Evolutionary conservation across 2,113 vertebrate species (phyloP).

Genomic region (Scytalopus superciliaris): DNA sequence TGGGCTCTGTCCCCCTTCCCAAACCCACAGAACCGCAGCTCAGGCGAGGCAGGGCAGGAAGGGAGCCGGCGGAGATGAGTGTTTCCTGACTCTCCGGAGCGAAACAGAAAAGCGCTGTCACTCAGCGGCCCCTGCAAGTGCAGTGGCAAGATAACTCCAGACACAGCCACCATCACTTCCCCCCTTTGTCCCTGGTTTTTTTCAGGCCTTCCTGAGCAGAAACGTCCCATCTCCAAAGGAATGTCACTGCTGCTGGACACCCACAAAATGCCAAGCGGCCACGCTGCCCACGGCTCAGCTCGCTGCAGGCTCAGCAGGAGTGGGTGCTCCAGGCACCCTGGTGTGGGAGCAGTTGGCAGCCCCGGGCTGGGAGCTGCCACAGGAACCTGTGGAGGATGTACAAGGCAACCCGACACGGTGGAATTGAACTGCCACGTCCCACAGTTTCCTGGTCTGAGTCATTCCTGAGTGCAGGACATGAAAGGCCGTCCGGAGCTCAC

Average conservation of each 20-base stretch:
- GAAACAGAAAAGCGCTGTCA: slow-evolving; percentile 32
- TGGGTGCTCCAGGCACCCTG: neutral
- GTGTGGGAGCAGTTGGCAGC: fast-evolving
- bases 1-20: neutral
- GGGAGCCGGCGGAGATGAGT: slow-evolving; percentile 43
- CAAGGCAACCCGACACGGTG: fast-evolving
- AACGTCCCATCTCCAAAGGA: slow-evolving; percentile 53
- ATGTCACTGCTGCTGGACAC: neutral
- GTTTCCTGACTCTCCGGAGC: slow-evolving; percentile 54
- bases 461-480: neutral
- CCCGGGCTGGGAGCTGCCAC: fast-evolving
- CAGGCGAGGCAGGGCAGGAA: slow-evolving; percentile 53
- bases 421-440: fast-evolving
- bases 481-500: fast-evolving
- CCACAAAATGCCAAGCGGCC: neutral
- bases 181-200: slow-evolving; percentile 70
- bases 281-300: neutral
- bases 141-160: slow-evolving; percentile 60
- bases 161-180: slow-evolving; percentile 63
- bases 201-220: slow-evolving; percentile 70
- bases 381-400: fast-evolving
- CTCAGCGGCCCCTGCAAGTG: slow-evolving; percentile 45
- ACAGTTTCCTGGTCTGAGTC: neutral
- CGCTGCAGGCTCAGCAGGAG: neutral
- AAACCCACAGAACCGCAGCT: neutral